Evolutionary conservation across 2,797 vertebrate genomes (phyloP).

Genomic region (Echiichthys vipera): DNA sequence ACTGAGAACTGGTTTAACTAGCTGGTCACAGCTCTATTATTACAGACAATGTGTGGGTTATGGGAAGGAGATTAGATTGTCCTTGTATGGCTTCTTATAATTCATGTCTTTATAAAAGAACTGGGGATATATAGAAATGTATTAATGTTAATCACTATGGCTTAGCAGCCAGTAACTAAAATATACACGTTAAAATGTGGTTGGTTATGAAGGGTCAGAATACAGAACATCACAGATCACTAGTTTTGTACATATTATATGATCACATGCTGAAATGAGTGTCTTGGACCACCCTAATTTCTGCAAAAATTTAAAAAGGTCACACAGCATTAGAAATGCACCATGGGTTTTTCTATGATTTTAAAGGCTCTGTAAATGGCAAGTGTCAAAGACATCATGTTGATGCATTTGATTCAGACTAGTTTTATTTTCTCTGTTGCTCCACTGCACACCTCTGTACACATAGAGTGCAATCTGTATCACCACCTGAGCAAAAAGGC

Average conservation of each 20-base stretch:
- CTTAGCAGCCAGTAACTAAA: neutral
- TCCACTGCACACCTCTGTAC: constrained; percentile 30
- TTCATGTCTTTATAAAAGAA: neutral
- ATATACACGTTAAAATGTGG: neutral
- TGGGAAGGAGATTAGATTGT: neutral
- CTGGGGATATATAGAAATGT: neutral
- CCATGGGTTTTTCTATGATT: constrained; percentile 13
- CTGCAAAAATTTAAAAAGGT: constrained; percentile 30
- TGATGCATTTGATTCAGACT: constrained; percentile 22
- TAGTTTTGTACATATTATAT: constrained; percentile 1
- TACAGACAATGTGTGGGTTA: neutral
- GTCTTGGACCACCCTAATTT: neutral
- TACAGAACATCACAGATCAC: neutral
- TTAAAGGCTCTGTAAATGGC: constrained; percentile 41
- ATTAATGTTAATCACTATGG: neutral
- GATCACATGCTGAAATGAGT: constrained; percentile 1
- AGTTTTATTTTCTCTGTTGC: constrained; percentile 35
- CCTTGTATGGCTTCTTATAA: neutral
- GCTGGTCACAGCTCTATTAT: constrained; percentile 29
- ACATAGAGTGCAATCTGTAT: constrained; percentile 61
- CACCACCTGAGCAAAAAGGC: constrained; percentile 64
- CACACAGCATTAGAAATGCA: constrained; percentile 44
- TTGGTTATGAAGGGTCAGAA: neutral
- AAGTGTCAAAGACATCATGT: constrained; percentile 24
- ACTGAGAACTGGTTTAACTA: constrained; percentile 31